Evolutionary conservation across 2,888 invertebrate species (phyloP), one percentile per base, ranked within the genome.

Genomic region (Punctoribates punctum): DNA sequence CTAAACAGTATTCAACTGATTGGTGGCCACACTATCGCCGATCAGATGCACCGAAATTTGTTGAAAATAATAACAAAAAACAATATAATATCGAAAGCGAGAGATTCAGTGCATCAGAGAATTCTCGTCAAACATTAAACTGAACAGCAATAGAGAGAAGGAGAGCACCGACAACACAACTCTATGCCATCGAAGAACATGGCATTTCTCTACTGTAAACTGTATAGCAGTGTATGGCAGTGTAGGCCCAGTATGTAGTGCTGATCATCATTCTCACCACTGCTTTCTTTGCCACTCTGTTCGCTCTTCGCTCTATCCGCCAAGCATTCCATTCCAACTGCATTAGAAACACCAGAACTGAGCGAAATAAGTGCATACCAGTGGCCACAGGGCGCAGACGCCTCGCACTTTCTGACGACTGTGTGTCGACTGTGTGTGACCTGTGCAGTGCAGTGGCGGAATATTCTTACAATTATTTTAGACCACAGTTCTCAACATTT

Each of bases 281-380:
- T 57, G n/a, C 57, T 57, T 57, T 57, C 23, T 57, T 57, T 25
- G 25, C 57, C 57, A 57, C 57, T 57, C 57, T 57, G 20, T 57
- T 57, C 57, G 46, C 6, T 48, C 46, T 57, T 57, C 57, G 60
- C 15, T 23, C 15, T 17, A 60, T 60, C 60, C 62, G 62, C 62
- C 62, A 62, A 62, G 62, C 62, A 62, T 62, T 62, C 62, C 62
- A 17, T 27, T 23, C 62, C 62, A 27, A 62, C 62, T 62, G 62
- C 62, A 27, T 62, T 9, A 25, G 15, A 29, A 15, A 29, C 29
- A 13, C 29, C 11, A 62, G 25, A 62, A 6, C 13, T 5, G 6
- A 8, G 8, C 62, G 9, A 8, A 57, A n/a, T 23, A 23, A 23
- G 20, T 23, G 17, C 9, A 57, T 23, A 57, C 57, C 57, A 57